Evolutionary conservation across 2,797 vertebrate genomes (phyloP), one percentile per base, ranked within the genome.

Genomic region (Mycteria americana): DNA sequence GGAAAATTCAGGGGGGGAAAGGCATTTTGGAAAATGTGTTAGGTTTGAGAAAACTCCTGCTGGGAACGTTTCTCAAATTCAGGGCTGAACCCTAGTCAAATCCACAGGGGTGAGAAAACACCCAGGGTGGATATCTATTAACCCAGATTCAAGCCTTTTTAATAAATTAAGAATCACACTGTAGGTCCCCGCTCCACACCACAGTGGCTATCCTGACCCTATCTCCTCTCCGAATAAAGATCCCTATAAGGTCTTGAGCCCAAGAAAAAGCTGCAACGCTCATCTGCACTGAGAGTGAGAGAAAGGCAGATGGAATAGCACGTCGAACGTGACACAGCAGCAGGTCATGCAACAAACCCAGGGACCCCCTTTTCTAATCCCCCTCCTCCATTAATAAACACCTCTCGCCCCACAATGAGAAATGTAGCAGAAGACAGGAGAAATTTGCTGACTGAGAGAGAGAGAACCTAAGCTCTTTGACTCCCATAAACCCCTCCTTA

Each of bases 211-310:
- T 37, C n/a, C 56, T 48, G 31, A 85, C 28, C 4, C 22, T 51
- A 2, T 53, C 45, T 64, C 12, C 46, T 69, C 25, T n/a, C 4
- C 2, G 4, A 1, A 63, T 46, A 33, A 25, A 56, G 24, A 31
- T 3, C 59, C 23, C 59, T 56, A 0, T 7, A n/a, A 92, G 7
- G 6, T 63, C 46, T 51, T 18, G 43, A 73, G 64, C 23, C 11
- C 63, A 28, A 35, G 22, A 67, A 65, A 67, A 56, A 39, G 3
- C 3, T 1, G 0, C 0, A 0, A 11, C 27, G 28, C 13, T 70
- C 30, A 5, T 16, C 35, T 84, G 16, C 45, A 11, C 2, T 14
- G 18, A 41, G 7, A 54, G 54, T 12, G 21, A 51, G 28, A 46
- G 25, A 70, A 51, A 79, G 22, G 39, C 28, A 67, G 24, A 43